Conservation (phyloP, 2,888 invertebrate genomes). For the Protophormia terraenovae region DNA sequence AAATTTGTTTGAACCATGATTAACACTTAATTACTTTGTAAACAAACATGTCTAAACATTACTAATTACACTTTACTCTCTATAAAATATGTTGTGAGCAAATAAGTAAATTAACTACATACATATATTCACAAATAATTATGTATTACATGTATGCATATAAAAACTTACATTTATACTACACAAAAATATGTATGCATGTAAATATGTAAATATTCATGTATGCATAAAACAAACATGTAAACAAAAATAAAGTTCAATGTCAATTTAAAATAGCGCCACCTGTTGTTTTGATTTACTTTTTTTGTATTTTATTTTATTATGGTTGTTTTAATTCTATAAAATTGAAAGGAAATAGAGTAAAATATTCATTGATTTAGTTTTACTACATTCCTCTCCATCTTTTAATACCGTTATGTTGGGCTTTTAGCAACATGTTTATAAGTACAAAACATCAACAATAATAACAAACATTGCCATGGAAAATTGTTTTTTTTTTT, state of each 20-base stretch:
- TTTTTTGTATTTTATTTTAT: not conserved
- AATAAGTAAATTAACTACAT: not conserved
- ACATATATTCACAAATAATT: not conserved
- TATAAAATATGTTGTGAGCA: not conserved
- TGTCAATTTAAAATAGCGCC: slow-evolving; percentile 60
- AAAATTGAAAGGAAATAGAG: slow-evolving; percentile 36
- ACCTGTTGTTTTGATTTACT: slow-evolving; percentile 55
- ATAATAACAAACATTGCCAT: slow-evolving; percentile 1
- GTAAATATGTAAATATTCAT: slow-evolving; percentile 5
- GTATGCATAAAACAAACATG: slow-evolving; percentile 27
- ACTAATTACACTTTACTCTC: no score
- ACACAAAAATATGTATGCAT: not conserved
- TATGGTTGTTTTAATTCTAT: slow-evolving; percentile 2
- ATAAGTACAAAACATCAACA: not conserved
- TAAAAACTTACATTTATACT: not conserved
- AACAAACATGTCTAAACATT: slow-evolving; percentile 40
- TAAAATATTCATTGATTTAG: slow-evolving; percentile 32
- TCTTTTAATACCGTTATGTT: slow-evolving; percentile 11
- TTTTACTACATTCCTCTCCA: not conserved
- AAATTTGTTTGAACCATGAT: slow-evolving; percentile 27
- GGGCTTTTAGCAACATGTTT: not conserved
- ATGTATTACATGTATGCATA: not conserved
- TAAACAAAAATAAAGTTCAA: slow-evolving; percentile 64
- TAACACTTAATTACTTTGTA: slow-evolving; percentile 39
- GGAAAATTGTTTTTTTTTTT: slow-evolving; percentile 1